Evolutionary conservation across 2,888 invertebrate genomes (phyloP).

Genomic region (Cerastis leucographa): DNA sequence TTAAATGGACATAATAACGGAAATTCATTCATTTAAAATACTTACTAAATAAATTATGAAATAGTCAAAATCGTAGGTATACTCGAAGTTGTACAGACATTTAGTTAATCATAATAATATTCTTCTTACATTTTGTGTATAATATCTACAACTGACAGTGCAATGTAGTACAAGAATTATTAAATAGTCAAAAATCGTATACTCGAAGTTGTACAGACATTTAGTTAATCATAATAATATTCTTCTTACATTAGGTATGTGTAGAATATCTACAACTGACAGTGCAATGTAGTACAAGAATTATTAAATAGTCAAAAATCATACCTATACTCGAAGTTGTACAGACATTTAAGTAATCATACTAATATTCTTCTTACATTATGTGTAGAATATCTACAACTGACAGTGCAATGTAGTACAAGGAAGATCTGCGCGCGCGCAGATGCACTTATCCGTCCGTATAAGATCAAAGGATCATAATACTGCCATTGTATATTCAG

Average conservation of each 20-base stretch:
- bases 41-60: background rate
- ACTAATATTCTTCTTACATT: background rate
- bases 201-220: too few relatives aligned
- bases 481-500: constrained; percentile 1
- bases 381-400: background rate
- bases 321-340: background rate
- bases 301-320: background rate
- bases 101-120: too few relatives aligned
- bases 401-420: background rate
- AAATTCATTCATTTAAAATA: background rate
- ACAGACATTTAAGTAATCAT: background rate
- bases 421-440: constrained; percentile 42
- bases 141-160: too few relatives aligned
- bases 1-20: background rate
- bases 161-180: too few relatives aligned
- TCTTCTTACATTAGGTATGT: too few relatives aligned
- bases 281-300: too few relatives aligned
- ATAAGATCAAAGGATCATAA: constrained; percentile 1
- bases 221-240: too few relatives aligned
- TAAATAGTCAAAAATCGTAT: too few relatives aligned
- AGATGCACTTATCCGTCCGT: constrained; percentile 1
- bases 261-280: too few relatives aligned
- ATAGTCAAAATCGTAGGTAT: too few relatives aligned
- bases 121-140: too few relatives aligned
- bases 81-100: too few relatives aligned